Evolutionary conservation across 2,797 vertebrate genomes (phyloP).

Genomic region (Dallia pectoralis): DNA sequence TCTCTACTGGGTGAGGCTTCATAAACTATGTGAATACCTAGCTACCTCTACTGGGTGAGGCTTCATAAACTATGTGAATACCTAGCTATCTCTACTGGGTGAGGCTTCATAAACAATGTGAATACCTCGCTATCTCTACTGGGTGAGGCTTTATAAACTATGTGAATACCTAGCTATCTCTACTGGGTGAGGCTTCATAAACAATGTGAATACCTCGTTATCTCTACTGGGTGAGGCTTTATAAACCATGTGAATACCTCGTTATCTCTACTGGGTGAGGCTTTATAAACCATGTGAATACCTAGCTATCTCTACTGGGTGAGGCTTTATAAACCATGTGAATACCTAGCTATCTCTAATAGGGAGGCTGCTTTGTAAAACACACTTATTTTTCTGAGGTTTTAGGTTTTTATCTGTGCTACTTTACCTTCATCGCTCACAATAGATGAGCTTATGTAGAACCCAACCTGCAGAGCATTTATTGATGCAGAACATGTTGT

Average conservation of each 20-base stretch:
- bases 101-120: constrained; percentile 33
- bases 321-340: constrained; percentile 33
- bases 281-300: not conserved
- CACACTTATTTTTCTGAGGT: no score
- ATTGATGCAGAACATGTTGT: not conserved
- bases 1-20: constrained; percentile 90
- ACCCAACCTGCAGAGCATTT: not conserved
- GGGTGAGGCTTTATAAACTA: constrained; percentile 73
- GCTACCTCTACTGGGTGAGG: constrained; percentile 90
- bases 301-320: constrained; percentile 89
- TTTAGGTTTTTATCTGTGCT: not conserved
- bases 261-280: constrained; percentile 90
- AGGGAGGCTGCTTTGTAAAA: no score
- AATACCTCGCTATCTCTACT: constrained; percentile 79
- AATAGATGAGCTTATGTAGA: not conserved
- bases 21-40: not conserved
- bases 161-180: constrained; percentile 52
- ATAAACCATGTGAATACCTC: not conserved
- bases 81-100: constrained; percentile 89
- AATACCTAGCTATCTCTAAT: not conserved
- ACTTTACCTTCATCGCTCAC: not conserved
- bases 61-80: not conserved
- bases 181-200: constrained; percentile 85
- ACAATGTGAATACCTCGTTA: not conserved
- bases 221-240: constrained; percentile 90